Evolutionary conservation across 2,888 invertebrate species (phyloP).

Genomic region (Lycocerus yunnanus): DNA sequence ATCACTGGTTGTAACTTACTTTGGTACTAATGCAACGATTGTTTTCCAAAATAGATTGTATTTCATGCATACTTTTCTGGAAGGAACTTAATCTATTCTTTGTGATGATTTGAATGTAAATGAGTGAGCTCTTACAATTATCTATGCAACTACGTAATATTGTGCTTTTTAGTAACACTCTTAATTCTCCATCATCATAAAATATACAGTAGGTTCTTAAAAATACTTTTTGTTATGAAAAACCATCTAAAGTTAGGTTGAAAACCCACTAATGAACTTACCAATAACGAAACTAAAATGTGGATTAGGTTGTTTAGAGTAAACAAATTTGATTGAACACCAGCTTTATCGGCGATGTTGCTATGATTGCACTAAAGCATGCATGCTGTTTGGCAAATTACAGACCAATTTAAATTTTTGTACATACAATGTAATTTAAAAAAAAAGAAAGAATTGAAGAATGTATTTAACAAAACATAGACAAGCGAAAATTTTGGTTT

Average conservation of each 20-base stretch:
- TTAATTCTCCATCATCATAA: background rate
- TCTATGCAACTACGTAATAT: background rate
- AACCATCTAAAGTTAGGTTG: constrained; percentile 37
- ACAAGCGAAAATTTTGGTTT: background rate
- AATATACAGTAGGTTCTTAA: background rate
- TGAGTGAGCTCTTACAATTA: background rate
- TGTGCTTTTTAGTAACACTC: background rate
- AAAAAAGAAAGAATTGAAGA: constrained; percentile 5
- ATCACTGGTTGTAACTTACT: background rate
- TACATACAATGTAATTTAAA: constrained; percentile 21
- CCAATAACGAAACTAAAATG: constrained; percentile 37
- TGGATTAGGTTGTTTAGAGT: constrained; percentile 29
- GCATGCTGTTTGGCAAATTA: constrained; percentile 37
- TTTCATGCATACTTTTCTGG: background rate
- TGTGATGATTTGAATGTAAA: background rate
- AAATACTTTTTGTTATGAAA: background rate
- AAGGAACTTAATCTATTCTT: background rate
- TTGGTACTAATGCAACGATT: background rate
- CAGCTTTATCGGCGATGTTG: constrained; percentile 42
- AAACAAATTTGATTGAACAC: constrained; percentile 36
- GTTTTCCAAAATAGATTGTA: background rate
- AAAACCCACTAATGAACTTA: constrained; percentile 42
- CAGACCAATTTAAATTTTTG: constrained; percentile 36
- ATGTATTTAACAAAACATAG: constrained; percentile 10
- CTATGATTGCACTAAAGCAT: constrained; percentile 30